Conservation (phyloP, 2,888 invertebrate genomes). For the Noctua fimbriata region DNA sequence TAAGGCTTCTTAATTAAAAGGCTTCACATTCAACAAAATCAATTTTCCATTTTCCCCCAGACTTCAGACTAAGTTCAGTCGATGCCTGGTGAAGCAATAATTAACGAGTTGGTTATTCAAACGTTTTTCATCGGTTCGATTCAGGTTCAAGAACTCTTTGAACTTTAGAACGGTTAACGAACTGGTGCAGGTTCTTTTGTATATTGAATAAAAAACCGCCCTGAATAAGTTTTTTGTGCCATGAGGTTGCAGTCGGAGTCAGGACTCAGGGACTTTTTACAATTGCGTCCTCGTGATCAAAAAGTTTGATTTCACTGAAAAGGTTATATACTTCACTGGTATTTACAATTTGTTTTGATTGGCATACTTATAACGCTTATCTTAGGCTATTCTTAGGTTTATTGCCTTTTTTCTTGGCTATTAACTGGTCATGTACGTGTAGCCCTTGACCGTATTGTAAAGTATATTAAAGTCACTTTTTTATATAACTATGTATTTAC, state of each 20-base stretch:
- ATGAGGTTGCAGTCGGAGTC: not conserved
- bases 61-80: constrained; percentile 35
- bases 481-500: constrained; percentile 34
- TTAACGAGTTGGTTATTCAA: constrained; percentile 40
- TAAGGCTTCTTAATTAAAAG: not conserved
- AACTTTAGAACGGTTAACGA: constrained; percentile 41
- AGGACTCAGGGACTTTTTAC: not conserved
- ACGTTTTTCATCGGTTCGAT: constrained; percentile 38
- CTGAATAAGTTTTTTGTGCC: constrained; percentile 9
- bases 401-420: constrained; percentile 20
- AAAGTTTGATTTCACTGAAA: not conserved
- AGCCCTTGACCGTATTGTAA: constrained; percentile 55
- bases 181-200: constrained; percentile 12
- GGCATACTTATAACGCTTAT: not conserved
- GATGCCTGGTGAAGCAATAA: constrained; percentile 53
- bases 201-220: not conserved
- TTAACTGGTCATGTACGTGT: constrained; percentile 10
- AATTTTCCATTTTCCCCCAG: constrained; percentile 29
- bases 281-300: not conserved
- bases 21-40: not conserved
- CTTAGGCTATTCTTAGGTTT: not conserved
- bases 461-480: constrained; percentile 39
- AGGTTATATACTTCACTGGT: not conserved
- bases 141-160: constrained; percentile 46
- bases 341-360: not conserved